Percentiles rank a stretch among this genome's conserved stretches.
These are phyloP conservation scores for Orthonyx spaldingii DNA, from an alignment of 2,113 vertebrate species.

Conservation along the genomic window DNA sequence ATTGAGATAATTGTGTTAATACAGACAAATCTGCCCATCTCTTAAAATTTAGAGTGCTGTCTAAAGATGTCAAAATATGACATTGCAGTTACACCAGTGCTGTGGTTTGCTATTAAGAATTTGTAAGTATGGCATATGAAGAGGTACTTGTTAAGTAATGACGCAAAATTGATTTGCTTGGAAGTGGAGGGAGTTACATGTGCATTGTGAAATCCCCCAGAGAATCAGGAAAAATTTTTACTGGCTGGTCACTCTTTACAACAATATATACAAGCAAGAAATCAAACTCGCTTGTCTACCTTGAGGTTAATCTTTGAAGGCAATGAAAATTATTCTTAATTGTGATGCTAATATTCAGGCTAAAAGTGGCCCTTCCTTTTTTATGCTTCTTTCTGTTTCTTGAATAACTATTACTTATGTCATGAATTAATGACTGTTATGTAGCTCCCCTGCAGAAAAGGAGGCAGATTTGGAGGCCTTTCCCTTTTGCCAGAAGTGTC, in stretches of 20 bases:
- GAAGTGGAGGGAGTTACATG: not conserved
- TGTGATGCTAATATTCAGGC: not conserved
- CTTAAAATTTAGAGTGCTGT: not conserved
- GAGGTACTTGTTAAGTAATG: not conserved
- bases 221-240: not conserved
- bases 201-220: not conserved
- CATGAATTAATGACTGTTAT: not conserved
- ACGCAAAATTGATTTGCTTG: not conserved
- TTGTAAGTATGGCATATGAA: not conserved
- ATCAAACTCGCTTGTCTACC: not conserved
- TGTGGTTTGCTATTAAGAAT: not conserved
- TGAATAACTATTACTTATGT: not conserved
- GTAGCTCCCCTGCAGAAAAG: not conserved
- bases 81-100: not conserved
- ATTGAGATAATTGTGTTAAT: not conserved
- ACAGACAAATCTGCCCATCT: not conserved
- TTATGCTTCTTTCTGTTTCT: not conserved
- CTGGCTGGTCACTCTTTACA: not conserved
- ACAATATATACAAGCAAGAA: not conserved
- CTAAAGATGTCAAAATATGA: not conserved
- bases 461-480: not conserved
- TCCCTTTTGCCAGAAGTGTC: not conserved
- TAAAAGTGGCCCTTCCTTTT: not conserved
- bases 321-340: not conserved
- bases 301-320: not conserved